Evolutionary conservation across 2,113 vertebrate species (phyloP).

Genomic region (Nanorana parkeri): DNA sequence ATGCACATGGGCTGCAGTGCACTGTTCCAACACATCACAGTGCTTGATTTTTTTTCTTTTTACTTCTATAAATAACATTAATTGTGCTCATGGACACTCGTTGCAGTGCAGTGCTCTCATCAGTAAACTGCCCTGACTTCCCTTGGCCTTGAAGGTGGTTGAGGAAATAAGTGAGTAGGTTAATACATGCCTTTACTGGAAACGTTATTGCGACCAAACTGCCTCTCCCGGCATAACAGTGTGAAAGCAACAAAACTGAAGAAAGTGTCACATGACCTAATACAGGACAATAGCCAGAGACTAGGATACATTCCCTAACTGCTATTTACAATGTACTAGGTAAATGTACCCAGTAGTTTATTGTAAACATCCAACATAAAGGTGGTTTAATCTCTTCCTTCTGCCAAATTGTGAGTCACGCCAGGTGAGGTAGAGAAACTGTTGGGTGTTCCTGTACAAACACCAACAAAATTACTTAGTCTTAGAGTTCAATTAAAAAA

Average conservation of each 20-base stretch:
- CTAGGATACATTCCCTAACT: no score
- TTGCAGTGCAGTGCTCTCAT: no score
- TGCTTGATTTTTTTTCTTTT: no score
- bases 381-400: neutral
- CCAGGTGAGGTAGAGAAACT: slow-evolving; percentile 20
- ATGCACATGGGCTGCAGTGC: no score
- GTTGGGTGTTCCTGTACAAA: slow-evolving; percentile 7
- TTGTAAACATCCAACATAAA: neutral
- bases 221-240: neutral
- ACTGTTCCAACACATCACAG: no score
- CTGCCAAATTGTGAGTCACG: slow-evolving; percentile 35
- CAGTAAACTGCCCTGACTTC: neutral
- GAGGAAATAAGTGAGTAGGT: neutral
- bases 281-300: neutral
- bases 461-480: neutral
- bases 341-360: slow-evolving; percentile 11
- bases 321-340: neutral
- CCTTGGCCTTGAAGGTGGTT: neutral
- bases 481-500: no score
- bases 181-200: neutral
- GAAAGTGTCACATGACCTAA: neutral
- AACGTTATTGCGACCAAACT: neutral
- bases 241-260: neutral
- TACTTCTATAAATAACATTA: no score
- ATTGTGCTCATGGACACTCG: no score